Conservation (phyloP, 2,888 invertebrate species). For the Crossocerus cetratus region DNA sequence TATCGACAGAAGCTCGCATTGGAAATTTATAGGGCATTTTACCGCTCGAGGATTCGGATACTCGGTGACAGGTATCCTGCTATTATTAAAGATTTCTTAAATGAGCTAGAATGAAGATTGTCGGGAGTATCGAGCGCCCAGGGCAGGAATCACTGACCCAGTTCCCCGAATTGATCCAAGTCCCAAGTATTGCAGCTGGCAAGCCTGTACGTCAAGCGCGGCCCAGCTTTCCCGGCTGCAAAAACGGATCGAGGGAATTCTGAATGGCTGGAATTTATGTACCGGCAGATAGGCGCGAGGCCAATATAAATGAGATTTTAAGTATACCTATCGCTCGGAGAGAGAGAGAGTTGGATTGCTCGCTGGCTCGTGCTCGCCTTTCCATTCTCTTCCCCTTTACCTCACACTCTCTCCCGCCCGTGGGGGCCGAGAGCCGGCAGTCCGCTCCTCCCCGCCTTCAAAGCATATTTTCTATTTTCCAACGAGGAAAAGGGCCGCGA, state of each 20-base stretch:
- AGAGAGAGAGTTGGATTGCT: background rate
- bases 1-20: conserved; percentile 17
- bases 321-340: conserved; percentile 62
- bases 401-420: no score
- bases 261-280: conserved; percentile 68
- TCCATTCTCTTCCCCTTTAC: conserved; percentile 8
- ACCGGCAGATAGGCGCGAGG: conserved; percentile 66
- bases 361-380: background rate
- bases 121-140: no score
- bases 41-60: no score
- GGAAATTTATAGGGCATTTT: background rate
- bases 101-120: no score
- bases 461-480: conserved; percentile 63
- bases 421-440: background rate
- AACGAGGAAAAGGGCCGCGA: conserved; percentile 53
- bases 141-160: background rate
- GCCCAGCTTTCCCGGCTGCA: background rate
- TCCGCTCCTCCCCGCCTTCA: conserved; percentile 28
- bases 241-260: conserved; percentile 36
- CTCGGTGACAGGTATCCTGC: no score
- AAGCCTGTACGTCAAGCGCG: no score
- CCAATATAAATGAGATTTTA: conserved; percentile 74
- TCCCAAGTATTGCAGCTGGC: no score
- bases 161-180: no score
- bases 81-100: no score